Evolutionary conservation across 2,113 vertebrate species (phyloP), one percentile per base, ranked within the genome.

Genomic region (Atlantisia rogersi): DNA sequence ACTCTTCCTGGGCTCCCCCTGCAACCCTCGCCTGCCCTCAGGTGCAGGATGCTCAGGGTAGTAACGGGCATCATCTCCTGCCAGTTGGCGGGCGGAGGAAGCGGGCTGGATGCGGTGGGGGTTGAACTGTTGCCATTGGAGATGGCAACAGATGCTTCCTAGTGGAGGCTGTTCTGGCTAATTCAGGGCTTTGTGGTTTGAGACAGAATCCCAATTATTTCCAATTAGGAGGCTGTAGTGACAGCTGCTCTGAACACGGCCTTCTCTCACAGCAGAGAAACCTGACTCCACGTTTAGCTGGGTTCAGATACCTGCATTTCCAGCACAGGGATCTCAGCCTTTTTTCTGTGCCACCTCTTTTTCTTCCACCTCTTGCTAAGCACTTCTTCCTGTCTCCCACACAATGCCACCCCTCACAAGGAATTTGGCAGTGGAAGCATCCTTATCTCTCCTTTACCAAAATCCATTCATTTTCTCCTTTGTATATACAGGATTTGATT

Each of bases 121-220:
- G 79, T 62, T 97, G 96, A 94, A 87, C 78, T 56, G 93, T 90
- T 97, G 95, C 97, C 94, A 71, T 37, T 95, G 92, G 97, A 95
- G 96, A 96, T 96, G 85, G 94, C 78, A 95, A 92, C 96, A 97
- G 97, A 97, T 97, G 94, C 91, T 95, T 92, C 84, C 92, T 91
- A 96, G 60, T 96, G 78, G 94, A 96, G 92, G 69, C 90, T 96
- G 86, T 17, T 6, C 86, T 97, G 97, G 94, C 94, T 97, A 93
- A 93, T 95, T 97, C 85, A 35, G 81, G 92, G 92, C 95, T 98
- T 71, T 97, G 97, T 95, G 96, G 64, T 96, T 98, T 96, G 97
- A 98, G 97, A 98, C 92, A 95, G 92, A 95, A 97, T 96, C 94
- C 88, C 83, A 97, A 94, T 98, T 96, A 98, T 97, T 98, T 97